phyloP scores from a whole-genome alignment of 1,140 invertebrate species.

The Pachypeltis micranthus region DNA sequence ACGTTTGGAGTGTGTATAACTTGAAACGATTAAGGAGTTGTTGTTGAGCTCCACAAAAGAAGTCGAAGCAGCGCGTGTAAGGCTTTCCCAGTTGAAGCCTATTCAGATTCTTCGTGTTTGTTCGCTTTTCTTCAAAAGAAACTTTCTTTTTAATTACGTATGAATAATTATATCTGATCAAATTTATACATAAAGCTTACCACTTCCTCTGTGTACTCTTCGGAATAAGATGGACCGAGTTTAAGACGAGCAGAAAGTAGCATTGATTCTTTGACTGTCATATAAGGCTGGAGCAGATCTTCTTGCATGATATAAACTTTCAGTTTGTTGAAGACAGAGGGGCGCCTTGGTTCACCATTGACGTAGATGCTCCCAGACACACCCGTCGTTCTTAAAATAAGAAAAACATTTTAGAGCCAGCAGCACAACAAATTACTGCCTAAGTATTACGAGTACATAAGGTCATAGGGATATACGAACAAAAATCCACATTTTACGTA shows the following conservation, averaged over 20 bases:
- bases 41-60: no score
- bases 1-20: no score
- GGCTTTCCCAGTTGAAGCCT: no score
- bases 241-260: conserved; percentile 73
- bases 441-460: not conserved
- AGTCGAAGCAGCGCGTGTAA: no score
- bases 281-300: conserved; percentile 61
- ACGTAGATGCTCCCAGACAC: conserved; percentile 55
- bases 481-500: not conserved
- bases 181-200: conserved; percentile 25
- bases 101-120: no score
- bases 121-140: no score
- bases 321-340: conserved; percentile 54
- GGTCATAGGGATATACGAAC: not conserved
- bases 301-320: conserved; percentile 88
- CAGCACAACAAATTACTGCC: not conserved
- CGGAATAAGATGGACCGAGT: conserved; percentile 42
- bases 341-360: conserved; percentile 60
- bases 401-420: not conserved
- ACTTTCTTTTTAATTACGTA: no score
- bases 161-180: no score
- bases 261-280: conserved; percentile 77
- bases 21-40: no score
- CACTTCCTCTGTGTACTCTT: conserved; percentile 24
- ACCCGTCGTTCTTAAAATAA: conserved; percentile 23